Percentiles rank a stretch among this genome's conserved stretches.
These are phyloP conservation scores for Hemistola chrysoprasaria DNA, from an alignment of 2,888 invertebrate species.

Conservation along the genomic window DNA sequence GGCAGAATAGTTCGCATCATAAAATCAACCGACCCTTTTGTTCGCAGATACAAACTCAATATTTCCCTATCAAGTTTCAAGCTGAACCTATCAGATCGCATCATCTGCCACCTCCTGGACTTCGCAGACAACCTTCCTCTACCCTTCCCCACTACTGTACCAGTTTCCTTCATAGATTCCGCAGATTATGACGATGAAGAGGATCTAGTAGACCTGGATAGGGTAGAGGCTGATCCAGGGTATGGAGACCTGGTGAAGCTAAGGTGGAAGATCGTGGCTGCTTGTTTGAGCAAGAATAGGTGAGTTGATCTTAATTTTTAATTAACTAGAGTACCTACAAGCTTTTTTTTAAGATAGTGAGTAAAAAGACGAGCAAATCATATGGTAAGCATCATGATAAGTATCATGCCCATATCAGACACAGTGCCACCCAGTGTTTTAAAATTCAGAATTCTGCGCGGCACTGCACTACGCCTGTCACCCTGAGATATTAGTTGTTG, in stretches of 20 bases:
- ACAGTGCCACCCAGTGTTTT: too few relatives aligned
- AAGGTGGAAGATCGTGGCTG: constrained; percentile 68
- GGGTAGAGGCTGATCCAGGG: constrained; percentile 61
- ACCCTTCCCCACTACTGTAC: constrained; percentile 72
- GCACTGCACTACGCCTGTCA: too few relatives aligned
- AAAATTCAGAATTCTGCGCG: too few relatives aligned
- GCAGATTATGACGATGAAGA: constrained; percentile 62
- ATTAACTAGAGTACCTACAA: too few relatives aligned
- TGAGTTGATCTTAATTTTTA: constrained; percentile 30
- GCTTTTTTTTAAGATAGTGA: too few relatives aligned
- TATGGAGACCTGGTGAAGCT: constrained; percentile 62
- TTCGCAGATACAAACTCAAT: constrained; percentile 87
- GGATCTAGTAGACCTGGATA: constrained; percentile 58
- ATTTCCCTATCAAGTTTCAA: constrained; percentile 87
- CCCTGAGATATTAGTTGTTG: too few relatives aligned
- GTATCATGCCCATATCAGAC: too few relatives aligned
- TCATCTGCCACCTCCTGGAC: constrained; percentile 84
- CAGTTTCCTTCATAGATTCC: constrained; percentile 71
- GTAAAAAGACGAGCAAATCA: too few relatives aligned
- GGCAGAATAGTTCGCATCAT: too few relatives aligned
- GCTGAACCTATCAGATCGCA: constrained; percentile 88
- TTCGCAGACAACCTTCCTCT: constrained; percentile 79
- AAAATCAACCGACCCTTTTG: too few relatives aligned
- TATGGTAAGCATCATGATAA: too few relatives aligned
- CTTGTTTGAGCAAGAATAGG: constrained; percentile 66